These are phyloP conservation scores for Numenius arquata DNA, from an alignment of 2,113 vertebrate genomes.

Conservation along the genomic window DNA sequence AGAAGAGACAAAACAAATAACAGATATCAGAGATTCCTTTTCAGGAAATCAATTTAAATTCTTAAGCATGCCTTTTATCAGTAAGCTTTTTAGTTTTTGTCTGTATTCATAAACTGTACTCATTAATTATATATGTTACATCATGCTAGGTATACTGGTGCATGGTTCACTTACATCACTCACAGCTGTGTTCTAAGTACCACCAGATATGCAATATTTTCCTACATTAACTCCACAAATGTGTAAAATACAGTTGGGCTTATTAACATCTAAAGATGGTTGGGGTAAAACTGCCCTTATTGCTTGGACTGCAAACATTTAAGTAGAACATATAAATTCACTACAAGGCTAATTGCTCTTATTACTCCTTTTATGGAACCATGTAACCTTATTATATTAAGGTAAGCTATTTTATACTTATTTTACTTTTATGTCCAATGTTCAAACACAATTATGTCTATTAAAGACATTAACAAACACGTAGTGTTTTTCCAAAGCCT, in stretches of 20 bases:
- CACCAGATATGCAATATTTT: background rate
- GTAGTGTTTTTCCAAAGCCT: background rate
- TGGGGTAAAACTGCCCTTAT: background rate
- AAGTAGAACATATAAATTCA: background rate
- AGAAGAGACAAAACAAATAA: background rate
- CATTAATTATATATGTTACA: background rate
- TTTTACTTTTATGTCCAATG: background rate
- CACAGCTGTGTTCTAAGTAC: background rate
- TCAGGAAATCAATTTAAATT: constrained; percentile 8
- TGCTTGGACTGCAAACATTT: background rate
- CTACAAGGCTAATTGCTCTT: background rate
- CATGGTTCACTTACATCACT: background rate
- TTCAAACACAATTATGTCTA: background rate
- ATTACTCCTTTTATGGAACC: background rate
- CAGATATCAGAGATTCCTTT: background rate
- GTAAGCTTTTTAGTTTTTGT: background rate
- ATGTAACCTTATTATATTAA: background rate
- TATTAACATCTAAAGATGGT: background rate
- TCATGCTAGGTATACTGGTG: background rate
- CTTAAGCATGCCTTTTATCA: background rate
- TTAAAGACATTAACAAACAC: background rate
- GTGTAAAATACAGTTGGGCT: background rate
- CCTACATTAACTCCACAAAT: background rate
- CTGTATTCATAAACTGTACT: background rate
- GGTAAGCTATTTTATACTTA: background rate